Base-by-base conservation (phyloP, 2,888 invertebrate genomes). In the Phytoseiulus persimilis region DNA sequence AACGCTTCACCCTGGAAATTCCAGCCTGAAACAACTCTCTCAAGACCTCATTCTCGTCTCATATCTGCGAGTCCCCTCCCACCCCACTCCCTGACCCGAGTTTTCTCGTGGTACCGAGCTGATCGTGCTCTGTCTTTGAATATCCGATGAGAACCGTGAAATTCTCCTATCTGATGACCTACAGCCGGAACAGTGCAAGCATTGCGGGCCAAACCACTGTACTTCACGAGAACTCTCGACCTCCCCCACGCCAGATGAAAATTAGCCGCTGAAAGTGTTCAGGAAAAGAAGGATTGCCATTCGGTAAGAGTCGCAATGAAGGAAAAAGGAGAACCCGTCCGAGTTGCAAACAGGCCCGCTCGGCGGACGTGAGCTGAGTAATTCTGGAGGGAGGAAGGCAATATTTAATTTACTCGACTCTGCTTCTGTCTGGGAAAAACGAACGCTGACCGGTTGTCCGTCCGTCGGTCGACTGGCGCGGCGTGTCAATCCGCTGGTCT, bases 371-470 rank as follows among this genome's bases (percentile, higher is more conserved):
- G 87, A 87, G 87, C 33, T 39, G 87, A 33, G 87, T 87, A 87
- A 87, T 87, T 87, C 87, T 32, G 33, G 87, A 84, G 87, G 45
- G 33, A 45, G 6, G 33, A 39, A 39, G 39, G 87, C 87, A 87
- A 87, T 87, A 87, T 87, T 87, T 87, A 87, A 87, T 87, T 87
- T 87, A 45, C 87, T 87, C 87, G 87, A 23, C 87, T 14, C 65
- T 65, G 65, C 65, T 65, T 65, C 65, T 65, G 65, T 65, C 65
- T 65, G 65, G 65, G 65, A 65, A 23, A 65, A 65, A 65, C 23
- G 18, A 23, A 65, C 65, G 65, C 5, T 6, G 65, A 28, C 65
- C 65, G 65, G 11, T 65, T 14, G 23, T 65, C 39, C 9, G 39
- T 39, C 39, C 39, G 39, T 6, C 39, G 39, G 39, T 39, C 39